Conservation (phyloP, 2,888 invertebrate genomes). For the Choristoneura rosaceana region DNA sequence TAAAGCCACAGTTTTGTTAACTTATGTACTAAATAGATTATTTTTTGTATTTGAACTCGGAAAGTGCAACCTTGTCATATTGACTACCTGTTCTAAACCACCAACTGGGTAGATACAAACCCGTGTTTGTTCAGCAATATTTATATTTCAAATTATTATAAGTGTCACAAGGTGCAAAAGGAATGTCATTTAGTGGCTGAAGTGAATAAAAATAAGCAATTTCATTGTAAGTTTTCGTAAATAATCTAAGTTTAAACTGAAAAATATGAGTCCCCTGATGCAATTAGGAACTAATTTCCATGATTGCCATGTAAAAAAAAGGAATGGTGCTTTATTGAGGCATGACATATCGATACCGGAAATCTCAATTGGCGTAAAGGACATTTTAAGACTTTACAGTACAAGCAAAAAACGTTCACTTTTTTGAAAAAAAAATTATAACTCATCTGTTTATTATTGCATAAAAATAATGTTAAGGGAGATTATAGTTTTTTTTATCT, state of each 20-base stretch:
- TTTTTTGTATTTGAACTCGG: neutral
- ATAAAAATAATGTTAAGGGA: no score
- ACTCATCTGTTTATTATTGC: no score
- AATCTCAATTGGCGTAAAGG: no score
- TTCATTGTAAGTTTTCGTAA: neutral
- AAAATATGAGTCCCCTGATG: neutral
- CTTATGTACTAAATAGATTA: no score
- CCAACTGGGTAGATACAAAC: no score
- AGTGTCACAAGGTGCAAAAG: constrained; percentile 2
- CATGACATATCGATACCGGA: no score
- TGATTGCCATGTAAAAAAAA: neutral
- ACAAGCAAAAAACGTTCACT: no score
- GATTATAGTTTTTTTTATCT: no score
- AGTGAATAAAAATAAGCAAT: constrained; percentile 2
- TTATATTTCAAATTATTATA: neutral
- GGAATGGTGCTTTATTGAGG: neutral
- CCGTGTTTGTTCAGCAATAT: no score
- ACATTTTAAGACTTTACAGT: no score
- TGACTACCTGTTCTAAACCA: neutral
- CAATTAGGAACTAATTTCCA: neutral
- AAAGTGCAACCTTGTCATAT: neutral
- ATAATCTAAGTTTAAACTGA: neutral
- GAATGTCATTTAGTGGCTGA: neutral
- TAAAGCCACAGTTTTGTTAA: no score
- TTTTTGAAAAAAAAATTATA: no score